Evolutionary conservation across 2,797 vertebrate genomes (phyloP), one percentile per base, ranked within the genome.

Genomic region (Platalea minor): DNA sequence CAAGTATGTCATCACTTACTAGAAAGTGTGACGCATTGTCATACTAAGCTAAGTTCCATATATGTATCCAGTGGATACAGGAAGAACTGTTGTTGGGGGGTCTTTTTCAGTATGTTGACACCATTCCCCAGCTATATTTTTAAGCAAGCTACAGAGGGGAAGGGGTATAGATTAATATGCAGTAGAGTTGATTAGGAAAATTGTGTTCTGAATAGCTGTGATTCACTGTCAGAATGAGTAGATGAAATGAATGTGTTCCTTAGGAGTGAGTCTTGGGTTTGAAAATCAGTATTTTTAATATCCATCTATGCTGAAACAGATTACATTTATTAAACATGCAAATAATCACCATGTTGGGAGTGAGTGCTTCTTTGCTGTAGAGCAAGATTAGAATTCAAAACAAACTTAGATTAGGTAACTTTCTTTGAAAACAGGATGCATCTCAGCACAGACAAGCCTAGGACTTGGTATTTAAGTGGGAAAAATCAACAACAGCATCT

Each of bases 281-380:
- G 69, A 84, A 94, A 90, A 75, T 43, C 3, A 37, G 28, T 83
- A 23, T 86, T 88, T 89, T 84, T 60, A 85, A 46, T 81, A 70
- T 4, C 8, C 69, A 6, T 57, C 41, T 88, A 2, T 59, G 15
- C 37, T 65, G 64, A 94, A 93, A 59, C 10, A 50, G 28, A 37
- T 60, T 60, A 31, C 0, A 0, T 68, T 77, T 80, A 57, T 80
- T 84, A 86, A 83, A 50, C 17, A 10, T 68, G 35, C 8, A 24
- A 8, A 28, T 86, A 68, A 86, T 39, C 14, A 23, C 26, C 9
- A 7, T 45, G 3, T 41, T 87, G 35, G 21, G 28, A 67, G 7
- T 48, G 19, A 81, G 19, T 73, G 33, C 23, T 73, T 41, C 35
- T 70, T 88, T 5, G 0, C 56, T 74, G 43, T 51, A 67, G 41